A percentile compares a stretch with the other conserved stretches of the same genome.
phyloP scores from a whole-genome alignment of 1,140 invertebrate species.

The Hyles euphorbiae region DNA sequence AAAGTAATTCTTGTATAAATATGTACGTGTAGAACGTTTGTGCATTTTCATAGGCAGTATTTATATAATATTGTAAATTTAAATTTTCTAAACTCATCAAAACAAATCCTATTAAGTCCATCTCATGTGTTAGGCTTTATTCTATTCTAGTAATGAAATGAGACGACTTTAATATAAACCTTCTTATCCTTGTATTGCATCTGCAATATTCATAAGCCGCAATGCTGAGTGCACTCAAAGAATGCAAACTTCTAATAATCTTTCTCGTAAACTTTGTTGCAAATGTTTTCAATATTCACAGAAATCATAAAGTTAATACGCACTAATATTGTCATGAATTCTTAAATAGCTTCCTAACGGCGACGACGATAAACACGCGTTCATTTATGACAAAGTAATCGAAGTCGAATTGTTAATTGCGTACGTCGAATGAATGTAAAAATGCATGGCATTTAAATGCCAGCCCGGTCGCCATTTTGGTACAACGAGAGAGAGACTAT shows the following conservation, averaged over 20 bases:
- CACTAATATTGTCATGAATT: slow-evolving; percentile 46
- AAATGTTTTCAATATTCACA: slow-evolving; percentile 44
- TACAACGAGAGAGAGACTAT: slow-evolving; percentile 60
- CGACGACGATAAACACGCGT: slow-evolving; percentile 33
- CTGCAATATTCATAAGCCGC: neutral
- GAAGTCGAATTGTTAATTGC: slow-evolving; percentile 67
- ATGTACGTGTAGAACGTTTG: too few species aligned
- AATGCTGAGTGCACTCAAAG: neutral
- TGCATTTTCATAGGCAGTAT: too few species aligned
- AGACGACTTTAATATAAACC: too few species aligned
- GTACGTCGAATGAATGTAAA: slow-evolving; percentile 67
- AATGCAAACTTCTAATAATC: slow-evolving; percentile 31
- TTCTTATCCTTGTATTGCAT: too few species aligned
- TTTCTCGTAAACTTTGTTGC: slow-evolving; percentile 41
- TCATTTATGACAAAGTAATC: slow-evolving; percentile 66
- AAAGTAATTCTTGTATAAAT: too few species aligned
- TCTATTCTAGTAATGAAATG: too few species aligned
- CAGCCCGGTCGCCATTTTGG: slow-evolving; percentile 66
- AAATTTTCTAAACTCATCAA: too few species aligned
- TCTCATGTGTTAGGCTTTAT: too few species aligned
- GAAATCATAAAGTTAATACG: slow-evolving; percentile 49
- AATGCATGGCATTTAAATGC: slow-evolving; percentile 74
- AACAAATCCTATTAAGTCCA: too few species aligned
- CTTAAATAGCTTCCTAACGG: slow-evolving; percentile 55
- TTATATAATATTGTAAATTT: too few species aligned